phyloP scores from a whole-genome alignment of 2,797 vertebrate genomes.

The Mus caroli region DNA sequence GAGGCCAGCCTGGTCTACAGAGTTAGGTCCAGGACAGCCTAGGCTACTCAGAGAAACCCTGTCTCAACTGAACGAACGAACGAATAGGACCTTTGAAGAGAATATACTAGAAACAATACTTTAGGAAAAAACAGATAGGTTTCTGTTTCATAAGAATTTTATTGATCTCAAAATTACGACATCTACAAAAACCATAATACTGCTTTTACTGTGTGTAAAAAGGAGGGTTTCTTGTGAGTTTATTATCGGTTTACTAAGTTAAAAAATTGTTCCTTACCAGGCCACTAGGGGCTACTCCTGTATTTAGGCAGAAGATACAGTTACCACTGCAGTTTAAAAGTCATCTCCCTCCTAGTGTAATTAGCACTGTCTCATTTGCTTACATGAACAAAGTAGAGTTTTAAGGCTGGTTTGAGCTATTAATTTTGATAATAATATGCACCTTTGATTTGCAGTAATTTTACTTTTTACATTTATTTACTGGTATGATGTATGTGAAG shows the following conservation, averaged over 20 bases:
- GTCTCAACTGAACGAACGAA: background rate
- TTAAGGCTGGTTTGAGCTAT: background rate
- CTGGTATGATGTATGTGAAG: background rate
- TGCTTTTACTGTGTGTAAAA: background rate
- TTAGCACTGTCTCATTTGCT: background rate
- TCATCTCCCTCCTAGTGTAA: background rate
- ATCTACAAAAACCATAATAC: conserved; percentile 1
- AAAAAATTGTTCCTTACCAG: conserved; percentile 58
- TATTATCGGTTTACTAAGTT: conserved; percentile 45
- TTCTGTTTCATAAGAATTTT: background rate
- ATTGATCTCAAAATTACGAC: conserved; percentile 34
- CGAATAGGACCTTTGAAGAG: background rate
- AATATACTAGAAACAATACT: background rate
- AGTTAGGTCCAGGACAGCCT: background rate
- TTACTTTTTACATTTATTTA: background rate
- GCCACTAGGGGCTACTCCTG: conserved; percentile 88
- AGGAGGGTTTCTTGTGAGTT: background rate
- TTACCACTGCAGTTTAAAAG: conserved; percentile 33
- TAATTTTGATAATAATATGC: background rate
- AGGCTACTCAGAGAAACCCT: background rate
- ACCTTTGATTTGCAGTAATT: conserved; percentile 21
- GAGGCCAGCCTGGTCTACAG: background rate
- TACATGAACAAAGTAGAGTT: conserved; percentile 3
- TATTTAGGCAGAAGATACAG: conserved; percentile 64
- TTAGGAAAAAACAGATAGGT: conserved; percentile 31